Conservation (phyloP, 2,888 invertebrate species). For the Apodemia duryi region DNA sequence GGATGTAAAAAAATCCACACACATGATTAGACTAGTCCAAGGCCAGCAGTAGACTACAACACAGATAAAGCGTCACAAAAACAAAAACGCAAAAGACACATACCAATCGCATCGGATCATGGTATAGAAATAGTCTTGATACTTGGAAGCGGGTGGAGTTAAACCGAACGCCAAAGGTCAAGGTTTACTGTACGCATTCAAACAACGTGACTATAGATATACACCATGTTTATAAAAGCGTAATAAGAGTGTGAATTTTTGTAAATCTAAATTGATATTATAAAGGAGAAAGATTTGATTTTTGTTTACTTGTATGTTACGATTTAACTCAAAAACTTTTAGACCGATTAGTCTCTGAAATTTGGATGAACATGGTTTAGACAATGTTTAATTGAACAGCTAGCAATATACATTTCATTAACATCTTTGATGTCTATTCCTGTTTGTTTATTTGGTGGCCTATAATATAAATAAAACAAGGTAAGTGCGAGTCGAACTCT, state of each 20-base stretch:
- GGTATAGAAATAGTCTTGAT: slow-evolving; percentile 12
- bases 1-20: not conserved
- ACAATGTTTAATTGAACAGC: too few relatives aligned
- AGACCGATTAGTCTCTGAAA: too few relatives aligned
- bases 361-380: too few relatives aligned
- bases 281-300: too few relatives aligned
- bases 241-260: not conserved
- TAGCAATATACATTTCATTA: too few relatives aligned
- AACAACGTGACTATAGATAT: slow-evolving; percentile 30
- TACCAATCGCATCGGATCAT: slow-evolving; percentile 8
- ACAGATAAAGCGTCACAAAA: not conserved
- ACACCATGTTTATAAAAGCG: slow-evolving; percentile 14
- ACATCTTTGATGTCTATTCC: too few relatives aligned
- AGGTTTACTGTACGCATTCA: slow-evolving; percentile 12
- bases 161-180: slow-evolving; percentile 10
- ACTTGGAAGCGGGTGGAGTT: slow-evolving; percentile 7
- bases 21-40: slow-evolving; percentile 1
- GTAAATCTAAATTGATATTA: too few relatives aligned
- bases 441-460: too few relatives aligned
- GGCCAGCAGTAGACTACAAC: not conserved
- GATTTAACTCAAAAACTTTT: too few relatives aligned
- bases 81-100: slow-evolving; percentile 7
- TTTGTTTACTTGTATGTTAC: too few relatives aligned
- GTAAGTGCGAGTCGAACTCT: too few relatives aligned
- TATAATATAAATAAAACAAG: too few relatives aligned